phyloP scores from a whole-genome alignment of 2,797 vertebrate genomes.

The Hybognathus amarus region DNA sequence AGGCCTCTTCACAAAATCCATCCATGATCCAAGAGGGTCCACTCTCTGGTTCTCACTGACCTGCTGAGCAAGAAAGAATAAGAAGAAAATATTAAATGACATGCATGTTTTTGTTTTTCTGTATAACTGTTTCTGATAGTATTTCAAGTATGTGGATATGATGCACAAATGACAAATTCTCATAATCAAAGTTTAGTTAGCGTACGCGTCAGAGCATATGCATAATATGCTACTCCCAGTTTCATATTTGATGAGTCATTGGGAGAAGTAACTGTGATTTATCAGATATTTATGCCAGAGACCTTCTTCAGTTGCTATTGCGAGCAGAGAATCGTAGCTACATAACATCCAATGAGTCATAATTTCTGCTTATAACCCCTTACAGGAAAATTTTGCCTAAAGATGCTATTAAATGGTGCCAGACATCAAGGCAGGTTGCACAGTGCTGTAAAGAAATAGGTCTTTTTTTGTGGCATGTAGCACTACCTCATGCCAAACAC shows the following conservation, averaged over 20 bases:
- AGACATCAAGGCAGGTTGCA: slow-evolving; percentile 69
- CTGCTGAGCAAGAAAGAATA: slow-evolving; percentile 66
- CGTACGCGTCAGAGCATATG: not conserved
- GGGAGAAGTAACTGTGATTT: slow-evolving; percentile 58
- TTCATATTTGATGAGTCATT: slow-evolving; percentile 48
- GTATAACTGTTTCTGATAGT: not conserved
- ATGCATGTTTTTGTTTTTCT: slow-evolving; percentile 15
- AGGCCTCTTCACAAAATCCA: slow-evolving; percentile 91
- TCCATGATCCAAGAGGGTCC: slow-evolving; percentile 90
- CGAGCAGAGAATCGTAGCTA: slow-evolving; percentile 61
- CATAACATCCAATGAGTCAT: slow-evolving; percentile 66
- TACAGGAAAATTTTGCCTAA: slow-evolving; percentile 70
- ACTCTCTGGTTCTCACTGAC: slow-evolving; percentile 81
- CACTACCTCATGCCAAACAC: slow-evolving; percentile 52
- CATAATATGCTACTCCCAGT: slow-evolving; percentile 37
- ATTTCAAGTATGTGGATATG: not conserved
- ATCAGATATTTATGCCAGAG: slow-evolving; percentile 63
- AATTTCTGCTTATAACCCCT: slow-evolving; percentile 69
- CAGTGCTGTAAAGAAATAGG: slow-evolving; percentile 51
- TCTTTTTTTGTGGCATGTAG: slow-evolving; percentile 50
- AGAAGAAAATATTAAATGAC: not conserved
- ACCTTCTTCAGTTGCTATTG: slow-evolving; percentile 52
- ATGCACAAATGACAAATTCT: not conserved
- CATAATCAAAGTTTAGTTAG: slow-evolving; percentile 1
- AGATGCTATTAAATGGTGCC: slow-evolving; percentile 73